Base-by-base conservation (phyloP, 2,113 vertebrate genomes). In the Caranx ignobilis region DNA sequence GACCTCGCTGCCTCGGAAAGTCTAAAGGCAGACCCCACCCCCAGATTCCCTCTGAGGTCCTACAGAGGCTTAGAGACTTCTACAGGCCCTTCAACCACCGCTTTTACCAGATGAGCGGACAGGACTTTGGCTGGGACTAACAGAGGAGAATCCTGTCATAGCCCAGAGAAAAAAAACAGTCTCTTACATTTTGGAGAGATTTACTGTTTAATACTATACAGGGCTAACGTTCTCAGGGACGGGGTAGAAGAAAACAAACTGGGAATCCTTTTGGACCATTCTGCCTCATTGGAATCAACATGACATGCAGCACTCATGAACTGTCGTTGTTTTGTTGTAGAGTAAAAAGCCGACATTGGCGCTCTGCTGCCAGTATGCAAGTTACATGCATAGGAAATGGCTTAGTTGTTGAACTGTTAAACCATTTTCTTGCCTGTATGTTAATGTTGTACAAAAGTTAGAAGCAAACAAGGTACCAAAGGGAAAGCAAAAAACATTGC, bases 121-220 rank as follows among this genome's bases (percentile, higher is more conserved):
- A 97, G 83, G 94, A 98, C 91, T 99, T 99, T 0, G 97, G 97
- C 72, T 99, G 98, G 98, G 97, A 97, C 88, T 97, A 83, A 96
- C 19, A 47, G n/a, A 54, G 41, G 41, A 59, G 48, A 41, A 54
- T 50, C 50, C 43, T 70, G 32, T 59, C 12, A 13, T 16, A 35
- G 39, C 10, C 39, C 54, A 52, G 39, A 52, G 39, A 77, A 11
- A 32, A 66, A 71, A 59, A 21, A 5, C 47, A 64, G 8, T 52
- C 41, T 31, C 32, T 12, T 50, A 13, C 3, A 75, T 59, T 74
- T 15, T 65, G 63, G 19, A 62, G 57, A 59, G 41, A 66, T 3
- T 45, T 10, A 62, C 54, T 54, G 47, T 45, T 76, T 11, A 56
- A 71, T 55, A 47, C 76, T 77, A 18, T 63, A 60, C 67, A 61